Base-by-base conservation (phyloP, 2,797 vertebrate genomes). In the Enteromius unitaeniatus region DNA sequence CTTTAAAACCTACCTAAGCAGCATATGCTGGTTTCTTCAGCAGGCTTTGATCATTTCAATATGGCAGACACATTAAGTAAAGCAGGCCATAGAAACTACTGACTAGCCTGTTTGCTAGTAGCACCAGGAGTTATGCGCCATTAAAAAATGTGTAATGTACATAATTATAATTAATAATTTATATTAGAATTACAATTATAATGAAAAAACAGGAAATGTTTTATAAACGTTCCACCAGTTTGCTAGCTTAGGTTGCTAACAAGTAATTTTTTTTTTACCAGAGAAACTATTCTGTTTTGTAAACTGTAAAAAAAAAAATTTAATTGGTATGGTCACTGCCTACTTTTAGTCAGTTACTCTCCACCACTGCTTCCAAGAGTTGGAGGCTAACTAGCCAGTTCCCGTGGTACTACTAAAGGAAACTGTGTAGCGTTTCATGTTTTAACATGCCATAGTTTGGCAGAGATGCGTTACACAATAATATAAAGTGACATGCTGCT, bases 401-500 rank as follows among this genome's bases (percentile, higher is more conserved):
- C 8, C 14, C 6, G 1, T 40, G 7, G 37, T 78, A 28, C 55
- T 45, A 49, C 17, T 10, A 64, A 49, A 37, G 45, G 31, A 40
- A 69, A 34, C 34, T 34, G 21, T 47, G 17, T 34, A 76, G 49
- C 45, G 23, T 49, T 40, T 75, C 15, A 47, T 62, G 64, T 64
- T 79, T 51, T 45, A 34, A 64, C 47, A 23, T 67, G 78, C 21
- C 31, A 77, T 26, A 64, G 51, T 74, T 73, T 79, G 68, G 60
- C 81, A 79, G 47, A 74, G 40, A 58, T 53, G 73, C 17, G 21
- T 78, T 47, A 40, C 67, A 78, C 62, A 58, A 62, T 81, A 68
- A 87, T 84, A 42, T 74, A 84, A 84, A 51, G 73, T 87, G 82
- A 86, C 82, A 73, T 74, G 60, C 65, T 64, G 60, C 55, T 70